Base-by-base conservation (phyloP, 2,888 invertebrate species). In the Lomographa bimaculata region DNA sequence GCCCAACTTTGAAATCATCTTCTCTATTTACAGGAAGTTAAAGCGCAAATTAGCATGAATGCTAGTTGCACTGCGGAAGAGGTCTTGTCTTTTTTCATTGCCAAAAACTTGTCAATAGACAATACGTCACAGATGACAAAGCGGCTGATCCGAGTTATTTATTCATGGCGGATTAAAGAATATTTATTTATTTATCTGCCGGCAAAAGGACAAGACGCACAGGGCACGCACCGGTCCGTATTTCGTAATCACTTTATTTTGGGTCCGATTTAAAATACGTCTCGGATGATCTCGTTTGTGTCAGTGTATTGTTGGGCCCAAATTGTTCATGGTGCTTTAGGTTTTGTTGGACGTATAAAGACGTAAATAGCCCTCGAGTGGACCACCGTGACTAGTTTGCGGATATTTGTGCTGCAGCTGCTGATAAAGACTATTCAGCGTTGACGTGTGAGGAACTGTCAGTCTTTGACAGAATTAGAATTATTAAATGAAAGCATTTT, bases 91-190 rank as follows among this genome's bases (percentile, higher is more conserved):
- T 44, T 45, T 38, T 34, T 52, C 55, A 48, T 57, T 47, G 50
- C 58, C 64, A 71, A 71, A 41, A 73, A 71, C 64, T 71, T 79
- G 84, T 85, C 83, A 85, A 81, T 78, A 71, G 71, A 81, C 70
- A 79, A 84, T 82, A 72, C 71, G 78, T 78, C 79, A 77, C 62
- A 57, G 66, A 72, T 71, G 81, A 84, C 86, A 87, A 85, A 79
- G 77, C 70, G 65, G 60, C 60, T 74, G 71, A 76, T 72, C 68
- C 59, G 71, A 71, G 74, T 75, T 78, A 84, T 80, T 80, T 85
- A 86, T 87, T 87, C 87, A 89, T 85, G 75, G 79, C 64, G 76
- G 86, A 86, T 87, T 84, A 85, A 39, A 49, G 72, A 75, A 29
- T 40, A 77, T 78, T 73, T 71, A 71, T 70, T 65, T 65, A 66